A percentile compares a stretch with the other conserved stretches of the same genome.
Evolutionary conservation across 2,113 vertebrate species (phyloP).

Genomic region (Dinomys branickii): DNA sequence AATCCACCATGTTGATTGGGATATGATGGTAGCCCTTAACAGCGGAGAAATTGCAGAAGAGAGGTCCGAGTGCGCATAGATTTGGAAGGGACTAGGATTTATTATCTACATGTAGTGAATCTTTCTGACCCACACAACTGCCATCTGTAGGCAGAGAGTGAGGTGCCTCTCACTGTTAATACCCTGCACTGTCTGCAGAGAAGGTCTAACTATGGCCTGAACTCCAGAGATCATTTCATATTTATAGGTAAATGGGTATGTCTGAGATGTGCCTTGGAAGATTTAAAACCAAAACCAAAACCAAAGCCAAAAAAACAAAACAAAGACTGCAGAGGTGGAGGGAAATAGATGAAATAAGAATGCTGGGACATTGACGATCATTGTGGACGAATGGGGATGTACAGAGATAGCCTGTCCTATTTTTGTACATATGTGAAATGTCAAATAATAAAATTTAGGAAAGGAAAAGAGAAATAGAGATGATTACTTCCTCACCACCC

Average conservation of each 20-base stretch:
- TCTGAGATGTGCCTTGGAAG: background rate
- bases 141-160: background rate
- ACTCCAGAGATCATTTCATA: background rate
- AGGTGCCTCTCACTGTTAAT: background rate
- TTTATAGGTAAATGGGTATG: background rate
- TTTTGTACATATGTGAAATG: background rate
- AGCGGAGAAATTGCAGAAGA: background rate
- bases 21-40: background rate
- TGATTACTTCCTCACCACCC: background rate
- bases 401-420: background rate
- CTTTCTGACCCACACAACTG: background rate
- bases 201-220: background rate
- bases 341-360: background rate
- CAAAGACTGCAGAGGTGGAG: background rate
- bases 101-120: background rate
- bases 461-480: background rate
- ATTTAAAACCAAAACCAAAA: background rate
- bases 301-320: background rate
- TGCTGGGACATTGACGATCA: background rate
- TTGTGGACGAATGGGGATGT: background rate
- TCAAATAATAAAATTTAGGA: background rate
- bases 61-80: background rate
- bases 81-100: background rate
- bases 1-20: background rate
- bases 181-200: background rate